phyloP scores from a whole-genome alignment of 2,888 invertebrate genomes.

The Pachycephus smyrnensis region DNA sequence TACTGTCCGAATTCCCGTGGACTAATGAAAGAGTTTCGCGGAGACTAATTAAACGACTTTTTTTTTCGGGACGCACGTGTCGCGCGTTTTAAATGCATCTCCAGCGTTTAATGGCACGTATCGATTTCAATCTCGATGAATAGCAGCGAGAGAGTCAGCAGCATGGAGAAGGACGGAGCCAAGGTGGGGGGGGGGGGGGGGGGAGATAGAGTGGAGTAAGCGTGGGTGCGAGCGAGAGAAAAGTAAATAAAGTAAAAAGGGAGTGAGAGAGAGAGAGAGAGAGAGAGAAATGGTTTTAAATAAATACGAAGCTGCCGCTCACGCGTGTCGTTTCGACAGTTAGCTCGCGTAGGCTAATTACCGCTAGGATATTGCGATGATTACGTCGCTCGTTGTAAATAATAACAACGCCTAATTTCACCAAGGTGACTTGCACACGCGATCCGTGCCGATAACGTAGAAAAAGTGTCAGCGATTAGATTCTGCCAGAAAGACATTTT shows the following conservation, averaged over 20 bases:
- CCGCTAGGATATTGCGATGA: background rate
- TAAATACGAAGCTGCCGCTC: background rate
- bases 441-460: background rate
- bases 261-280: background rate
- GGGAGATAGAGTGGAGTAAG: background rate
- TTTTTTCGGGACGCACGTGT: slow-evolving; percentile 16
- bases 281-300: background rate
- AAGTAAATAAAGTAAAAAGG: background rate
- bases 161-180: slow-evolving; percentile 23
- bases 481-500: background rate
- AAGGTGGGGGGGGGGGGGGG: slow-evolving; percentile 19
- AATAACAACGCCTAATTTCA: background rate
- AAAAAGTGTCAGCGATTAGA: background rate
- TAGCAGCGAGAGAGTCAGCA: slow-evolving; percentile 34
- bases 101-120: slow-evolving; percentile 43
- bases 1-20: background rate
- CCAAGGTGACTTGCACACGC: background rate
- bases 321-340: background rate
- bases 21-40: slow-evolving; percentile 26
- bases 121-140: slow-evolving; percentile 48
- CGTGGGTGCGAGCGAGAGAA: background rate
- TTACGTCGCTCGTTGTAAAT: background rate
- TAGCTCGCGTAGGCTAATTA: slow-evolving; percentile 1
- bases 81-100: slow-evolving; percentile 38
- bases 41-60: slow-evolving; percentile 31